Percentiles rank a stretch among this genome's conserved stretches.
These are phyloP conservation scores for Ligdia adustata DNA, from an alignment of 2,888 invertebrate genomes.

Conservation along the genomic window DNA sequence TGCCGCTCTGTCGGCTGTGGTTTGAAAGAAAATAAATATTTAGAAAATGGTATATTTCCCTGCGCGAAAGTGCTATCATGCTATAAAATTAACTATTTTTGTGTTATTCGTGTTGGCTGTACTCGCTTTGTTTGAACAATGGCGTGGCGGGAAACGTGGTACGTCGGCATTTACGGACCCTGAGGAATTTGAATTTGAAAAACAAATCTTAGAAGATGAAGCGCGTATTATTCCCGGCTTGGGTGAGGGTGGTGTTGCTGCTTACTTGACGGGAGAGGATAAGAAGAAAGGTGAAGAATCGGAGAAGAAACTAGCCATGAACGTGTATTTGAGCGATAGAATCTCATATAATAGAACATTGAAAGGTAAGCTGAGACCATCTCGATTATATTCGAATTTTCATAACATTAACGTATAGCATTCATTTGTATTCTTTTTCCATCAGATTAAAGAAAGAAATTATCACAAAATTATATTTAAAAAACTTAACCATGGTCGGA, in stretches of 20 bases:
- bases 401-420: neutral
- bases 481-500: too few species aligned
- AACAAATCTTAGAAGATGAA: constrained; percentile 85
- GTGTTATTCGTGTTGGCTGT: constrained; percentile 62
- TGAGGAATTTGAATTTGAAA: constrained; percentile 65
- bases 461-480: too few species aligned
- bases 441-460: too few species aligned
- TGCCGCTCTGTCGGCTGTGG: constrained; percentile 32
- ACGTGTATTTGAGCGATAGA: constrained; percentile 94
- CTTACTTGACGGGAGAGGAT: constrained; percentile 86
- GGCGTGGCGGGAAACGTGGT: constrained; percentile 69
- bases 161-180: constrained; percentile 50
- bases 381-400: constrained; percentile 5
- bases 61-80: constrained; percentile 69
- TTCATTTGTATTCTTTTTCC: neutral
- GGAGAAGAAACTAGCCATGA: constrained; percentile 93
- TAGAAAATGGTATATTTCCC: constrained; percentile 67
- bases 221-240: constrained; percentile 86
- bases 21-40: constrained; percentile 29
- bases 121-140: constrained; percentile 67
- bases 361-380: constrained; percentile 71
- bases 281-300: constrained; percentile 87
- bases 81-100: constrained; percentile 58
- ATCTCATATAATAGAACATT: constrained; percentile 93
- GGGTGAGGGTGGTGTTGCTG: constrained; percentile 88